Evolutionary conservation across 2,888 invertebrate genomes (phyloP).

Genomic region (Clivina fossor): DNA sequence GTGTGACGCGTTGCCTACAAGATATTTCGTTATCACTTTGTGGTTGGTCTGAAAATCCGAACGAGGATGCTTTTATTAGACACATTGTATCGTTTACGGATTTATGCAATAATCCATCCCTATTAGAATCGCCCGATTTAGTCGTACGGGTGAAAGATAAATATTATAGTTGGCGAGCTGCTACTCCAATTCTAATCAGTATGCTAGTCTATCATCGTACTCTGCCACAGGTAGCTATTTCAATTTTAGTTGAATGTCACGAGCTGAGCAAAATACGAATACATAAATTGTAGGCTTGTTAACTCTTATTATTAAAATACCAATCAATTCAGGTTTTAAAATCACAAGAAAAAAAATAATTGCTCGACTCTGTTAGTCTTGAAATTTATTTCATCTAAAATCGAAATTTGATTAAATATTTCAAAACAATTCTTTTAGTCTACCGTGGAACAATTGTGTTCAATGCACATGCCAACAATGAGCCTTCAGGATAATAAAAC

Average conservation of each 20-base stretch:
- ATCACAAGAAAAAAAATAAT: not conserved
- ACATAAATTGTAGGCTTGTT: no score
- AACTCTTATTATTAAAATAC: no score
- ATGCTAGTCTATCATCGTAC: slow-evolving; percentile 83
- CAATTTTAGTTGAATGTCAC: no score
- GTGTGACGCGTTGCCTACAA: slow-evolving; percentile 53
- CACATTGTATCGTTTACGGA: slow-evolving; percentile 63
- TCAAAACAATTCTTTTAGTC: slow-evolving; percentile 44
- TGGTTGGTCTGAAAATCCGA: slow-evolving; percentile 62
- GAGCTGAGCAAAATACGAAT: no score
- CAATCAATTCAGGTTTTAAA: no score
- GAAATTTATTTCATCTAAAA: slow-evolving; percentile 1
- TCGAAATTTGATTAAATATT: slow-evolving; percentile 6
- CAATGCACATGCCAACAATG: slow-evolving; percentile 48
- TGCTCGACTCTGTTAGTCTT: not conserved
- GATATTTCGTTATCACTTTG: slow-evolving; percentile 78
- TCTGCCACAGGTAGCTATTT: slow-evolving; percentile 76
- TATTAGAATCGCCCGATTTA: slow-evolving; percentile 78
- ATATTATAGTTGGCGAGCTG: slow-evolving; percentile 88
- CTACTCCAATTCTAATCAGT: slow-evolving; percentile 87
- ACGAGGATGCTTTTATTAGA: slow-evolving; percentile 58
- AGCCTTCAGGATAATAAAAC: slow-evolving; percentile 37
- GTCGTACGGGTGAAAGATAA: slow-evolving; percentile 85
- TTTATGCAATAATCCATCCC: slow-evolving; percentile 68
- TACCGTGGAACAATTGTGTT: slow-evolving; percentile 51